Percentiles rank a stretch among this genome's conserved stretches.
Conservation (phyloP, 2,113 vertebrate species). For the Eretmochelys imbricata region DNA sequence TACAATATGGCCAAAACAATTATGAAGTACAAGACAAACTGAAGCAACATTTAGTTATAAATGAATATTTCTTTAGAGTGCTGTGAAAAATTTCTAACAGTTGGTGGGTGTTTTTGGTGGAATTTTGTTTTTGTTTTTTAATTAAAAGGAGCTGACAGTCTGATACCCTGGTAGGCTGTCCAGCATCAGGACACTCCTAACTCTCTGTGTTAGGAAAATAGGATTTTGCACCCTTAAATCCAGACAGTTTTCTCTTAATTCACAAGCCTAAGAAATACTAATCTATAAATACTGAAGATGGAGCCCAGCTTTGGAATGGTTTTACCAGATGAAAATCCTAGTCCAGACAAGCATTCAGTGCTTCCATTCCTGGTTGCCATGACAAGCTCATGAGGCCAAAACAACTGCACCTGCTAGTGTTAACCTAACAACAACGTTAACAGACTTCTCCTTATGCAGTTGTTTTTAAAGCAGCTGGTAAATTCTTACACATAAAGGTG, state of each 20-base stretch:
- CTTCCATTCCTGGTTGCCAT: not conserved
- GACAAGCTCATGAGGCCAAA: not conserved
- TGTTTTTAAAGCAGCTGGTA: not conserved
- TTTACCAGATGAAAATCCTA: not conserved
- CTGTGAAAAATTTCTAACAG: not conserved
- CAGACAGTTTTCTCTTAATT: not conserved
- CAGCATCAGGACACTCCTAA: not conserved
- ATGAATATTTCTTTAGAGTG: not conserved
- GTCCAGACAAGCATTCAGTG: not conserved
- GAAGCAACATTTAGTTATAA: not conserved
- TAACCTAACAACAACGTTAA: not conserved
- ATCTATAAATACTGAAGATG: not conserved
- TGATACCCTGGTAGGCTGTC: not conserved
- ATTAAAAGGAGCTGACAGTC: not conserved
- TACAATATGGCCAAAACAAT: not conserved
- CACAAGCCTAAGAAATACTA: not conserved
- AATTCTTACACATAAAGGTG: not conserved
- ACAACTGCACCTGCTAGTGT: not conserved
- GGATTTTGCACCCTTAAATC: not conserved
- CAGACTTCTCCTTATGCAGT: not conserved
- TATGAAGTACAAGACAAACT: not conserved
- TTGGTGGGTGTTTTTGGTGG: too few relatives aligned
- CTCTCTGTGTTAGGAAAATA: not conserved
- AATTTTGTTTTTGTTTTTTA: not conserved
- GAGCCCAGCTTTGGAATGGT: rapidly evolving